Base-by-base conservation (phyloP, 2,888 invertebrate species). In the Dolichomitus sp. region DNA sequence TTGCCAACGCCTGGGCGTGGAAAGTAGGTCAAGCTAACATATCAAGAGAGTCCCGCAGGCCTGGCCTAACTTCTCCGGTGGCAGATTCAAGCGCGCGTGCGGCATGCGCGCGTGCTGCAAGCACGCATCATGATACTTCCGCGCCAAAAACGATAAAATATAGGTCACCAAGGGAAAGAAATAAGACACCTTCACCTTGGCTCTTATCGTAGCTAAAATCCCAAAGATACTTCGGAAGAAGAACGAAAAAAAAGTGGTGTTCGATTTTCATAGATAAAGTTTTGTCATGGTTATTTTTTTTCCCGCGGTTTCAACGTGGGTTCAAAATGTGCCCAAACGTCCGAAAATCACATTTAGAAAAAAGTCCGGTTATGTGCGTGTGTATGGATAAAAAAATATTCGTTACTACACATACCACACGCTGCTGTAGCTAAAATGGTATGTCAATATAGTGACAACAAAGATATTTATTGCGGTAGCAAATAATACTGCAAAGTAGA, bases 11-110 rank as follows among this genome's bases (percentile, higher is more conserved):
- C 61, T 19, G 3, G 57, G 70, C 72, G 72, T 63, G 70, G 75
- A 72, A 85, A 86, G 77, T 86, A 50, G 84, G 84, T 83, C 85
- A 84, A 73, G 61, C 77, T 57, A 61, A 33, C 42, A 61, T n/a
- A 68, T 37, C 57, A 59, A 30, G 33, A 52, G 45, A 30, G 11
- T 50, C 14, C 77, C 66, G 50, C 66, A 66, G 61, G 68, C 77
- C 76, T 73, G 45, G 61, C 77, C 68, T 63, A 81, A 81, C 81
- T 77, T 81, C 68, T 54, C 61, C 37, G 50, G 17, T 72, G 19
- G 61, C 59, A 23, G 70, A 76, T 63, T 57, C 57, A 40, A 27
- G 37, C 27, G 19, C 37, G 4, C 4, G 33, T 65, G 17, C 50
- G 50, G 9, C 40, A 52, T n/a, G 37, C 30, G 19, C 37, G 5